phyloP scores from a whole-genome alignment of 1,140 invertebrate genomes.

The Whitmania pigra region DNA sequence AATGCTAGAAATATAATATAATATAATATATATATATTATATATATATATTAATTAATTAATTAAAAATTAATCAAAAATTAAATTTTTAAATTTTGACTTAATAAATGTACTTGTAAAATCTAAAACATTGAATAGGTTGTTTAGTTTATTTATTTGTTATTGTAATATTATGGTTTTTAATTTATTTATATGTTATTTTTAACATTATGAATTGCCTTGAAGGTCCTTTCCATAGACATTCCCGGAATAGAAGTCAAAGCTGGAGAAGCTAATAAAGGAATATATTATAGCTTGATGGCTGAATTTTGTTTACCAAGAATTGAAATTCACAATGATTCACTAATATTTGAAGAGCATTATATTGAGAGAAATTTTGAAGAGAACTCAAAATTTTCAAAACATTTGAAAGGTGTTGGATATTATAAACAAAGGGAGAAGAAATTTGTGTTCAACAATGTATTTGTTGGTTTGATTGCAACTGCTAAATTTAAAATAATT shows the following conservation, averaged over 20 bases:
- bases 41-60: too few species aligned
- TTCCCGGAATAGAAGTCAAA: too few species aligned
- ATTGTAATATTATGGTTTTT: neutral
- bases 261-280: slow-evolving; percentile 28
- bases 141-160: too few species aligned
- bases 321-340: slow-evolving; percentile 38
- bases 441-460: slow-evolving; percentile 43
- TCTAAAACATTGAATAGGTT: neutral
- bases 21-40: too few species aligned
- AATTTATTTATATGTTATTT: neutral
- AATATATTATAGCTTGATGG: slow-evolving; percentile 38
- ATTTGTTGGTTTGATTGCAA: slow-evolving; percentile 39
- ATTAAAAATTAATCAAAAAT: too few species aligned
- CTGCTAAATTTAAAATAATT: slow-evolving; percentile 41
- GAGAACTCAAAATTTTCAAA: neutral
- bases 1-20: too few species aligned
- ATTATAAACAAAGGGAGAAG: slow-evolving; percentile 41
- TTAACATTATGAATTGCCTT: neutral
- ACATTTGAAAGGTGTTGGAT: slow-evolving; percentile 30
- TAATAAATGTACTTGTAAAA: too few species aligned
- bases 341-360: slow-evolving; percentile 43
- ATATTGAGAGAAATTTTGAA: neutral
- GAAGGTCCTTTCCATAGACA: slow-evolving; percentile 29
- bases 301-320: slow-evolving; percentile 39
- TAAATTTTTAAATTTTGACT: too few species aligned